A percentile compares a stretch with the other conserved stretches of the same genome.
Conservation (phyloP, 2,888 invertebrate species). For the Didymodactylos carnosus region DNA sequence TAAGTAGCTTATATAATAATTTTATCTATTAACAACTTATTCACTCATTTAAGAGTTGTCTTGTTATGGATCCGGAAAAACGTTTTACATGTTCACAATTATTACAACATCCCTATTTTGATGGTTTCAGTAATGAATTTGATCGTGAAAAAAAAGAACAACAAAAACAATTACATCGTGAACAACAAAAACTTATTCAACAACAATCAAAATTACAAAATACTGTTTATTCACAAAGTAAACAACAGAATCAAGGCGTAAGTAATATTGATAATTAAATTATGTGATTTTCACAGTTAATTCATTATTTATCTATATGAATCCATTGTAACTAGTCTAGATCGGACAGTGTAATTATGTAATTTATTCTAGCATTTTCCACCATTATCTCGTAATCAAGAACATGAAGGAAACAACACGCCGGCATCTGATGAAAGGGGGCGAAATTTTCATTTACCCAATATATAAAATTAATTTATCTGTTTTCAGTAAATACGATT, state of each 20-base stretch:
- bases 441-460: neutral
- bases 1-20: neutral
- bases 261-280: neutral
- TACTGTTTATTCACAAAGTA: neutral
- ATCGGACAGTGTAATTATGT: too few relatives aligned
- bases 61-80: conserved; percentile 12
- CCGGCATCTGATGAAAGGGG: neutral
- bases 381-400: neutral
- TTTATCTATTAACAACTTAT: neutral
- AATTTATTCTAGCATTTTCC: neutral
- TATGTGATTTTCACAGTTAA: too few relatives aligned
- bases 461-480: too few relatives aligned
- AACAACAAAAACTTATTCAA: neutral
- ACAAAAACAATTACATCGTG: neutral
- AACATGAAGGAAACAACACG: neutral
- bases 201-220: neutral
- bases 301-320: too few relatives aligned
- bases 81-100: conserved; percentile 5
- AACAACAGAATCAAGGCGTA: neutral
- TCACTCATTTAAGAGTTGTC: neutral
- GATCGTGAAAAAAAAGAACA: conserved; percentile 3
- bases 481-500: too few relatives aligned
- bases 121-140: conserved; percentile 2
- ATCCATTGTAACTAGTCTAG: too few relatives aligned
- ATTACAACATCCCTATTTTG: conserved; percentile 11